A percentile compares a stretch with the other conserved stretches of the same genome.
Evolutionary conservation across 2,797 vertebrate species (phyloP).

Genomic region (Petrocephalus schoutedeni): DNA sequence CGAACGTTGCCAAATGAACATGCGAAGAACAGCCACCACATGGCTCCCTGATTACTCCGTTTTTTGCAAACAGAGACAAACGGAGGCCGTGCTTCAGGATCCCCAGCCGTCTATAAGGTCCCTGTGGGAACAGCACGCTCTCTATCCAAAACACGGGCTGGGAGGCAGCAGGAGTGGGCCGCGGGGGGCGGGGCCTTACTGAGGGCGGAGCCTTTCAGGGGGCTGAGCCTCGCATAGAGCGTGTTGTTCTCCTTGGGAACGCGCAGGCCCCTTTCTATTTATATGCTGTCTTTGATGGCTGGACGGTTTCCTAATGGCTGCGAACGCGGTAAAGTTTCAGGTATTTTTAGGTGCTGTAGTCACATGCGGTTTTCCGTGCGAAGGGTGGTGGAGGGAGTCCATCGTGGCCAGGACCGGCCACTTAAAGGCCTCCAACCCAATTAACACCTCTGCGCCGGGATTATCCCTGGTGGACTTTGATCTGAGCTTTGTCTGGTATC

Average conservation of each 20-base stretch:
- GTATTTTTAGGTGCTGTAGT: slow-evolving; percentile 63
- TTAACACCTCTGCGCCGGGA: slow-evolving; percentile 53
- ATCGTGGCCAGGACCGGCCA: slow-evolving; percentile 56
- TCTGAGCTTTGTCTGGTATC: background rate
- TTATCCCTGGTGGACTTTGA: slow-evolving; percentile 42
- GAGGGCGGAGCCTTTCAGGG: background rate
- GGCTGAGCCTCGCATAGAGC: background rate
- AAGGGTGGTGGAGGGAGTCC: slow-evolving; percentile 43
- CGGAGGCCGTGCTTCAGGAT: slow-evolving; percentile 19
- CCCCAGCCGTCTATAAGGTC: background rate
- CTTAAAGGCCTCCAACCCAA: slow-evolving; percentile 54
- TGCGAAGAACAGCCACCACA: background rate
- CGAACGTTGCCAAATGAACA: background rate
- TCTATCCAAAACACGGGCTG: background rate
- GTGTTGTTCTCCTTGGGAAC: slow-evolving; percentile 20
- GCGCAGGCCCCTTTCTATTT: slow-evolving; percentile 29
- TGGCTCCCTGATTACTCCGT: slow-evolving; percentile 35
- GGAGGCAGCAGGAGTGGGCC: background rate
- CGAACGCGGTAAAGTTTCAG: slow-evolving; percentile 62
- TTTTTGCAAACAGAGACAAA: slow-evolving; percentile 38
- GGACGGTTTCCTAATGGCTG: slow-evolving; percentile 54
- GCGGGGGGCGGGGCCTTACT: background rate
- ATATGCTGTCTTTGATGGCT: slow-evolving; percentile 60
- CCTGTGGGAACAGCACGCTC: background rate
- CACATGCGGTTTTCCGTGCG: slow-evolving; percentile 57